phyloP scores from a whole-genome alignment of 1,140 invertebrate species.

The Lutraria rhynchaena region DNA sequence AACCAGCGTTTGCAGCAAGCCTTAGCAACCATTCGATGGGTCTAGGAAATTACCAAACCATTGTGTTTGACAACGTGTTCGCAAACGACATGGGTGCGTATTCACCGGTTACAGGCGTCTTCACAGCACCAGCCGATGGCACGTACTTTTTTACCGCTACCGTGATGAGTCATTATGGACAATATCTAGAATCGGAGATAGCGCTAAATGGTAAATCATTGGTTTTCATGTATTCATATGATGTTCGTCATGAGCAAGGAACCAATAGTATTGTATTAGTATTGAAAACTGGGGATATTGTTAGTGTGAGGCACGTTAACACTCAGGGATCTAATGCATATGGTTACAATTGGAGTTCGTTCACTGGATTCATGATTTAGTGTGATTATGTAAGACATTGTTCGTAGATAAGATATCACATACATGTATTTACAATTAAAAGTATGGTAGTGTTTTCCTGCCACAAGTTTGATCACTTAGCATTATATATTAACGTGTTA shows the following conservation, averaged over 20 bases:
- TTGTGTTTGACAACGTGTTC: slow-evolving; percentile 3
- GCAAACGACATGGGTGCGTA: not conserved
- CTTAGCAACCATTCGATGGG: not conserved
- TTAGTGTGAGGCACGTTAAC: not conserved
- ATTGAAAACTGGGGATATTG: not conserved
- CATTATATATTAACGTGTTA: too few species aligned
- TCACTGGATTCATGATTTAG: slow-evolving; percentile 11
- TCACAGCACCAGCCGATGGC: slow-evolving; percentile 1
- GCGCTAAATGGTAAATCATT: not conserved
- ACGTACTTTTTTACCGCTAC: slow-evolving; percentile 1
- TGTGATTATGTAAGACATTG: not conserved
- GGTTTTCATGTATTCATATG: slow-evolving; percentile 1
- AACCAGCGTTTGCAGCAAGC: not conserved
- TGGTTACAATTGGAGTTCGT: not conserved
- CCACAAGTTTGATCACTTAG: too few species aligned
- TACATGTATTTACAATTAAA: too few species aligned
- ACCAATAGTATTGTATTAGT: not conserved
- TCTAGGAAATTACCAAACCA: slow-evolving; percentile 4
- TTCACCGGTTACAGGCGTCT: slow-evolving; percentile 7
- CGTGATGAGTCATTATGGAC: not conserved
- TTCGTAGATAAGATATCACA: too few species aligned
- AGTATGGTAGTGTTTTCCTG: too few species aligned
- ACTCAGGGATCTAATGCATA: slow-evolving; percentile 6
- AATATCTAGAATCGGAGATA: not conserved
- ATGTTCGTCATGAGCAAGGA: not conserved